Base-by-base conservation (phyloP, 2,888 invertebrate species). In the Aromia moschata region DNA sequence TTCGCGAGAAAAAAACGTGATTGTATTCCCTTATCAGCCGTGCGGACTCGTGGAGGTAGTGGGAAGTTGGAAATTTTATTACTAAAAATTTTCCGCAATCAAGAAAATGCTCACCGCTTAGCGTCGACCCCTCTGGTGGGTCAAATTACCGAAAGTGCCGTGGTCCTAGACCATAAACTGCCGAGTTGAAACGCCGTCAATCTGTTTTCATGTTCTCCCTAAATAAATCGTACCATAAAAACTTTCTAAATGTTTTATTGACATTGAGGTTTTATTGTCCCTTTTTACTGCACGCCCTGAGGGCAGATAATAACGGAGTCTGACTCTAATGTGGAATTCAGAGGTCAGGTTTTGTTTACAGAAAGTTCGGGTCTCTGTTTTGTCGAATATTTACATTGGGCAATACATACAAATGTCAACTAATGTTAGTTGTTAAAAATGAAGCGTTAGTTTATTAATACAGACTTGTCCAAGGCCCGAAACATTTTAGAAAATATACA, bases 151-250 rank as follows among this genome's bases (percentile, higher is more conserved):
- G n/a, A 47, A 47, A 47, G 47, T 47, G 37, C 47, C 37, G 11
- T 12, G 36, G 20, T 11, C 37, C 47, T 43, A 20, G 12, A 33
- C 47, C 37, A 47, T 37, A 47, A 47, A 47, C 47, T 14, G 18
- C 45, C 16, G 37, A 37, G 36, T 33, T 31, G 46, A 46, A 33
- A 33, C 36, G 36, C 20, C 37, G 47, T 37, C 47, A 47, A 47
- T 47, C 47, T 47, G 47, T 36, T 47, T 47, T 47, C 47, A 20
- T 47, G 37, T 20, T 47, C 37, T 18, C 36, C 36, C 47, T 47
- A 47, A 47, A 47, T 37, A 36, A 47, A 37, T 33, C n/a, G 17
- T 18, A 20, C 16, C 37, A 36, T 47, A 47, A 47, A 46, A 47
- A 47, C 37, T 47, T 47, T 47, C 37, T 36, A 47, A 47, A 36